phyloP scores from a whole-genome alignment of 2,888 invertebrate genomes.

The Criorhina ranunculi region DNA sequence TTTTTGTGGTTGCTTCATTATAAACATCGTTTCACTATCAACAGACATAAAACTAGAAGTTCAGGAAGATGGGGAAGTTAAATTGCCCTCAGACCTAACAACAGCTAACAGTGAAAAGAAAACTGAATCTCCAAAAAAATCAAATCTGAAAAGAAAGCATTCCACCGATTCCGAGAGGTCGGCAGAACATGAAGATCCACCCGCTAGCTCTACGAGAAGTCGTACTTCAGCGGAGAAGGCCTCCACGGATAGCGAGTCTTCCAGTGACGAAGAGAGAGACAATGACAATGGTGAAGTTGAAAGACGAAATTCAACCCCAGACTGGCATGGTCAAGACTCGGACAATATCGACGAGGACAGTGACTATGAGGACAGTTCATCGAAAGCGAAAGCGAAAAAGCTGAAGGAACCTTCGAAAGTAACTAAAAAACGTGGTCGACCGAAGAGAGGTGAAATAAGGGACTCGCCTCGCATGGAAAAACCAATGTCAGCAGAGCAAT shows the following conservation, averaged over 20 bases:
- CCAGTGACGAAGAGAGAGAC: conserved; percentile 34
- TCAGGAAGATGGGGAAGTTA: conserved; percentile 44
- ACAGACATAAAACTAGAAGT: conserved; percentile 68
- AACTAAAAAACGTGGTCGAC: conserved; percentile 46
- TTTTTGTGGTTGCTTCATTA: no score
- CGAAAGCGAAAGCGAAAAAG: conserved; percentile 25
- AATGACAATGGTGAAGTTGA: conserved; percentile 7
- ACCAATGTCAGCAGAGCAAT: conserved; percentile 26
- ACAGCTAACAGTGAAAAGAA: background rate
- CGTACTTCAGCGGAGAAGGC: conserved; percentile 37
- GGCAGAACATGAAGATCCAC: conserved; percentile 9
- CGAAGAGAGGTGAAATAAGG: conserved; percentile 36
- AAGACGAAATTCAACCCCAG: conserved; percentile 1
- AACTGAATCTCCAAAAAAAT: background rate
- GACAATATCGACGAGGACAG: conserved; percentile 62
- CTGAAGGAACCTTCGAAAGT: background rate
- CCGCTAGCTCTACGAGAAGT: conserved; percentile 55
- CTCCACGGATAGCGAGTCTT: conserved; percentile 18
- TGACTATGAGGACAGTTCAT: conserved; percentile 44
- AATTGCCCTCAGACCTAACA: background rate
- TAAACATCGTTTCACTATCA: background rate
- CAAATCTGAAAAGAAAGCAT: background rate
- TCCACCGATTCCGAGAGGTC: conserved; percentile 22
- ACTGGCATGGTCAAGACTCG: conserved; percentile 49
- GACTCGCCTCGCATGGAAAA: conserved; percentile 25